Percentiles rank a stretch among this genome's conserved stretches.
Evolutionary conservation across 2,113 vertebrate species (phyloP).

Genomic region (Eidolon helvum): DNA sequence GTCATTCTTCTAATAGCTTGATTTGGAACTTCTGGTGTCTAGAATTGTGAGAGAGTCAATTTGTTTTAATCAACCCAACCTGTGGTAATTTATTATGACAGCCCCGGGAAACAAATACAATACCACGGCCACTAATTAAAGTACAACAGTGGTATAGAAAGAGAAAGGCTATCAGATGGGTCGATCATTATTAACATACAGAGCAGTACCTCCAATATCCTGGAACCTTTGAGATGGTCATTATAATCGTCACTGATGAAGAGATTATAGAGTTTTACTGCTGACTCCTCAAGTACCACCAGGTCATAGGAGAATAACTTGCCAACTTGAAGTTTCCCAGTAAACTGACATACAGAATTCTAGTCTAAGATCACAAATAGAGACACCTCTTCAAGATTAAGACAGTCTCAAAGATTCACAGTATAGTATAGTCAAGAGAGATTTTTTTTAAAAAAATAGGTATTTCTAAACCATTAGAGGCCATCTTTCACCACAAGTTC

Average conservation of each 20-base stretch:
- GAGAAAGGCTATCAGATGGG: neutral
- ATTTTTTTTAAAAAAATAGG: conserved; percentile 2
- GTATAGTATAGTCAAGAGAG: neutral
- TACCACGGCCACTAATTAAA: neutral
- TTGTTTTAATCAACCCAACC: neutral
- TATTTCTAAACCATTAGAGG: neutral
- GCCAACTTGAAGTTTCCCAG: neutral
- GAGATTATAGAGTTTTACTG: neutral
- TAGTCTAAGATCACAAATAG: neutral
- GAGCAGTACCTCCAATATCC: neutral
- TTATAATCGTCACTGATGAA: neutral
- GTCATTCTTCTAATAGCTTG: neutral
- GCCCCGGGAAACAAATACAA: neutral
- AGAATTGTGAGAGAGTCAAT: neutral
- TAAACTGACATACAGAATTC: conserved; percentile 14
- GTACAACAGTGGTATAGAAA: neutral
- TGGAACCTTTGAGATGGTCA: neutral
- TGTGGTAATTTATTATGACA: neutral
- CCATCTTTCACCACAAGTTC: neutral
- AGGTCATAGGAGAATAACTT: neutral
- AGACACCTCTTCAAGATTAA: neutral
- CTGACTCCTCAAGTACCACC: neutral
- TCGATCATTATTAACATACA: conserved; percentile 8
- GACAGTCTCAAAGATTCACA: neutral
- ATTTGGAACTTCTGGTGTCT: neutral